These are phyloP conservation scores for Bombus ignitus DNA, from an alignment of 1,140 invertebrate species.

Conservation along the genomic window DNA sequence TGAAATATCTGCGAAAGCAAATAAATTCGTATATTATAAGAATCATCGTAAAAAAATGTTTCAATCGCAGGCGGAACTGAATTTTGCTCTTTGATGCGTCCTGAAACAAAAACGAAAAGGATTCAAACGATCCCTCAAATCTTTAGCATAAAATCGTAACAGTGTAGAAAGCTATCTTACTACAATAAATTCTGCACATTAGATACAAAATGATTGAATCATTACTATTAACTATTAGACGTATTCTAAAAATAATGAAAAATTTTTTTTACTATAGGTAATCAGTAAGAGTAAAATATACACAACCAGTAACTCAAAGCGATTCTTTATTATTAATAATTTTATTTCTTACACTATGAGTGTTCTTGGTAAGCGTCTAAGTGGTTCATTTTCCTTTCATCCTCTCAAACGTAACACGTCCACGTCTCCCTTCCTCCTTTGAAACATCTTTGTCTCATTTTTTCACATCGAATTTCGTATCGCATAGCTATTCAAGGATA, in stretches of 20 bases:
- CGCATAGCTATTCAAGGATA: background rate
- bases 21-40: background rate
- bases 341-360: slow-evolving; percentile 55
- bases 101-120: slow-evolving; percentile 40
- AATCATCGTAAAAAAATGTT: background rate
- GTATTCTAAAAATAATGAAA: background rate
- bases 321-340: slow-evolving; percentile 50
- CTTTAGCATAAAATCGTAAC: slow-evolving; percentile 41
- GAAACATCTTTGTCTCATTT: background rate
- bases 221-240: no score
- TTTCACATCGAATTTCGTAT: background rate
- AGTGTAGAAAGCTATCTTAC: slow-evolving; percentile 54
- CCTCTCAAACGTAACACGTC: slow-evolving; percentile 30
- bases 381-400: slow-evolving; percentile 41
- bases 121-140: slow-evolving; percentile 49
- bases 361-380: slow-evolving; percentile 58
- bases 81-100: slow-evolving; percentile 50
- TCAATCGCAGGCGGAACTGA: slow-evolving; percentile 26
- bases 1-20: background rate
- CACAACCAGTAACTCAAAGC: slow-evolving; percentile 31
- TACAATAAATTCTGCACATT: slow-evolving; percentile 62
- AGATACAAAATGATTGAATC: slow-evolving; percentile 19
- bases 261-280: background rate
- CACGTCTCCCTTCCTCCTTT: background rate
- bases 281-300: background rate